A percentile compares a stretch with the other conserved stretches of the same genome.
Evolutionary conservation across 1,140 invertebrate genomes (phyloP).

Genomic region (Diabrotica virgifera): DNA sequence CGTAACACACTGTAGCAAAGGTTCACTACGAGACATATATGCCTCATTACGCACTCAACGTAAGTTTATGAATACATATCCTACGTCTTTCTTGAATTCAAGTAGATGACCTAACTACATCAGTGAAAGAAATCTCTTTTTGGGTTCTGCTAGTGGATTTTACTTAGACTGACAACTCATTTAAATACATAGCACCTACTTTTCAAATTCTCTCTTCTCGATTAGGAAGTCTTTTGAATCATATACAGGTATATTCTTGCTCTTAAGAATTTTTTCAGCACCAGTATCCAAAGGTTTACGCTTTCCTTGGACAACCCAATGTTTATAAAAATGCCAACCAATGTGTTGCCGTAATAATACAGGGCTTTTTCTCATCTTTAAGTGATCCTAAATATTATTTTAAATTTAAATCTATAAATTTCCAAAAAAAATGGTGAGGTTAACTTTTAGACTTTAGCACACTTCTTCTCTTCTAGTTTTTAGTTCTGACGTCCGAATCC

Average conservation of each 20-base stretch:
- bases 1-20: no score
- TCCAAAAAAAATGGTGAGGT: no score
- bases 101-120: neutral
- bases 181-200: constrained; percentile 34
- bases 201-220: constrained; percentile 43
- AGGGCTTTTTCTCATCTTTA: constrained; percentile 60
- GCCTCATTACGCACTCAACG: no score
- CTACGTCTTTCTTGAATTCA: neutral
- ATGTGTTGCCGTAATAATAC: constrained; percentile 63
- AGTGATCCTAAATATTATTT: no score
- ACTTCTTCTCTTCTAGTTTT: no score
- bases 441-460: no score
- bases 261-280: constrained; percentile 51
- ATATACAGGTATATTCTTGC: constrained; percentile 53
- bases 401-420: no score
- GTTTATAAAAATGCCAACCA: constrained; percentile 62
- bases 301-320: constrained; percentile 65
- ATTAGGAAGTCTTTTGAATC: constrained; percentile 55
- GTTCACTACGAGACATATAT: no score
- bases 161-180: neutral
- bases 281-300: constrained; percentile 53
- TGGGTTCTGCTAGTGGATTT: no score
- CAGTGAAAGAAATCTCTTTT: no score
- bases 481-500: no score
- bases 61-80: no score